Base-by-base conservation (phyloP, 2,113 vertebrate species). In the Elaphurus davidianus region DNA sequence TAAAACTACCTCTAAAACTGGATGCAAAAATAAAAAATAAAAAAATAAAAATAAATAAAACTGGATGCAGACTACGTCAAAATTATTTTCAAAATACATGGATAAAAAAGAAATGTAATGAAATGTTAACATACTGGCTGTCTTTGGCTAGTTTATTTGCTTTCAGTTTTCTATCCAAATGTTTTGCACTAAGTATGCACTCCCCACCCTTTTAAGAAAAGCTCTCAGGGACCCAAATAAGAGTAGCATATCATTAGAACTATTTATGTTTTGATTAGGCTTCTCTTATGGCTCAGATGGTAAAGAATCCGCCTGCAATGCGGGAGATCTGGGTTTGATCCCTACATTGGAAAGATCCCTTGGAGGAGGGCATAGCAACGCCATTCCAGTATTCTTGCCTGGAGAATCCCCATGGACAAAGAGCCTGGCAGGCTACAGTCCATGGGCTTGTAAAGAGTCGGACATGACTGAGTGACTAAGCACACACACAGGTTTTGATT, bases 41-140 rank as follows among this genome's bases (percentile, higher is more conserved):
- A 50, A 50, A 50, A 50, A 47, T 12, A 47, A 11, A 13, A 50
- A 50, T 13, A 50, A 50, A 50, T 93, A 90, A 95, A 90, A 81
- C 62, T 87, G 16, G 85, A 83, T 78, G 40, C 33, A 81, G 85
- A 50, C n/a, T 62, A n/a, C 55, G 81, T 86, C 90, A 74, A 95
- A 87, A 95, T 23, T 93, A 40, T 87, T 96, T 93, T 93, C 36
- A 19, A 94, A 91, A 92, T 16, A 67, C 50, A 79, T 67, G 45
- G 62, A 90, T 55, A 43, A 81, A 82, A 81, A 25, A 74, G 33
- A 93, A 86, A 81, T 54, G 47, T 45, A 82, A 62, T 90, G 36
- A 81, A 93, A 79, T 85, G 47, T 92, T 78, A 89, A 85, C 12
- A 52, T 67, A 50, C 19, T 50, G 12, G 27, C 50, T 67, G 27